Percentiles rank a stretch among this genome's conserved stretches.
phyloP scores from a whole-genome alignment of 2,888 invertebrate genomes.

The Dascillus cervinus region DNA sequence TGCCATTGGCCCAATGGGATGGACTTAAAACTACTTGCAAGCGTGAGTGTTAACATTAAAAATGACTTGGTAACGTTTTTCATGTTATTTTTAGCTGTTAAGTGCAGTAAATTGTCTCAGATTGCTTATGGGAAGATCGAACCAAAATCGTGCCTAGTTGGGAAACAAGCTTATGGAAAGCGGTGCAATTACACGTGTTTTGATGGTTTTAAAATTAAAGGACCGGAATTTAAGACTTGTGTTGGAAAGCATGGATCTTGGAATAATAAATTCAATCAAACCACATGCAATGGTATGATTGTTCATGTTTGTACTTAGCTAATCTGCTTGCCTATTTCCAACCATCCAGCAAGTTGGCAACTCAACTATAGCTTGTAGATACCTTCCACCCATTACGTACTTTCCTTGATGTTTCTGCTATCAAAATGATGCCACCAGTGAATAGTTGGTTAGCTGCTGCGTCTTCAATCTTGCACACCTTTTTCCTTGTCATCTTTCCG shows the following conservation, averaged over 20 bases:
- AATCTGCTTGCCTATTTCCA: too few relatives aligned
- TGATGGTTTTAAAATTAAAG: conserved; percentile 51
- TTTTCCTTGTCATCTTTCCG: too few relatives aligned
- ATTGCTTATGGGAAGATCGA: conserved; percentile 47
- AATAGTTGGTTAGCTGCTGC: too few relatives aligned
- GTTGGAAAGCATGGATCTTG: conserved; percentile 50
- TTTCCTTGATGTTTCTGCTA: too few relatives aligned
- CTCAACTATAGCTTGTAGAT: too few relatives aligned
- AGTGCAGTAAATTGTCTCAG: conserved; percentile 39
- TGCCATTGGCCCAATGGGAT: conserved; percentile 62
- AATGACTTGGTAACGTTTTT: background rate
- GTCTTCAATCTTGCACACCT: too few relatives aligned
- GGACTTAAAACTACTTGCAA: conserved; percentile 58
- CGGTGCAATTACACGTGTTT: conserved; percentile 52
- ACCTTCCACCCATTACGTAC: too few relatives aligned
- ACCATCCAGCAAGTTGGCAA: too few relatives aligned
- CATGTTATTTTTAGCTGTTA: conserved; percentile 30
- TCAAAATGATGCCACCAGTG: too few relatives aligned
- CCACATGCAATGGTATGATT: conserved; percentile 21
- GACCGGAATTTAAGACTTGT: conserved; percentile 48
- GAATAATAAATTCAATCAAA: conserved; percentile 38
- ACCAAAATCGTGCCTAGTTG: conserved; percentile 47
- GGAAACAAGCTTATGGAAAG: conserved; percentile 51
- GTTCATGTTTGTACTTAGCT: too few relatives aligned
- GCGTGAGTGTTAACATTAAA: conserved; percentile 41